These are phyloP conservation scores for Phaethon lepturus DNA, from an alignment of 2,113 vertebrate genomes.

Conservation along the genomic window DNA sequence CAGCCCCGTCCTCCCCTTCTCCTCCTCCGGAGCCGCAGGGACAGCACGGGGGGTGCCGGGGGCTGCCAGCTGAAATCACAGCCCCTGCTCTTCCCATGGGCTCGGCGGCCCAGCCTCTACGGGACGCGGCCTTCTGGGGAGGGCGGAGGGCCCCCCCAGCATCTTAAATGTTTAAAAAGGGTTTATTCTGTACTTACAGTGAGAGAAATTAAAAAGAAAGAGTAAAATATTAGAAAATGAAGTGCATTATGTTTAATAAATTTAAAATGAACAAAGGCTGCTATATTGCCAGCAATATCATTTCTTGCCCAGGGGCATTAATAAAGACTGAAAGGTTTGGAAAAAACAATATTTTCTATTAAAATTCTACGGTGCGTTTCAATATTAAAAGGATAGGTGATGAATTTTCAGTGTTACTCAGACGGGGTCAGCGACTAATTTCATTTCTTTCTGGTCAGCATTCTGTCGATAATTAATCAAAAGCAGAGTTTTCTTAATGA, in stretches of 20 bases:
- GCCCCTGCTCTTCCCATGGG: constrained; percentile 64
- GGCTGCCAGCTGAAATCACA: constrained; percentile 71
- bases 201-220: constrained; percentile 87
- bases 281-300: constrained; percentile 84
- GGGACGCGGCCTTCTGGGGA: constrained; percentile 57
- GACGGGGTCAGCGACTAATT: constrained; percentile 85
- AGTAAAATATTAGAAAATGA: constrained; percentile 88
- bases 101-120: constrained; percentile 49
- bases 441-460: constrained; percentile 91
- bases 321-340: constrained; percentile 86
- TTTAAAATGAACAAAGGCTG: constrained; percentile 88
- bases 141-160: background rate
- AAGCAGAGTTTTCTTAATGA: constrained; percentile 94
- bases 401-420: constrained; percentile 85
- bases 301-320: constrained; percentile 83
- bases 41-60: constrained; percentile 8
- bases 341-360: constrained; percentile 86
- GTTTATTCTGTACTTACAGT: constrained; percentile 85
- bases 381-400: constrained; percentile 89
- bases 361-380: constrained; percentile 84
- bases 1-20: background rate
- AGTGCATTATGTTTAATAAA: constrained; percentile 88
- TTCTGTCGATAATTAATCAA: constrained; percentile 97
- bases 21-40: background rate
- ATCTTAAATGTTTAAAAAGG: constrained; percentile 83